Evolutionary conservation across 2,888 invertebrate genomes (phyloP).

Genomic region (Phaedon cochleariae): DNA sequence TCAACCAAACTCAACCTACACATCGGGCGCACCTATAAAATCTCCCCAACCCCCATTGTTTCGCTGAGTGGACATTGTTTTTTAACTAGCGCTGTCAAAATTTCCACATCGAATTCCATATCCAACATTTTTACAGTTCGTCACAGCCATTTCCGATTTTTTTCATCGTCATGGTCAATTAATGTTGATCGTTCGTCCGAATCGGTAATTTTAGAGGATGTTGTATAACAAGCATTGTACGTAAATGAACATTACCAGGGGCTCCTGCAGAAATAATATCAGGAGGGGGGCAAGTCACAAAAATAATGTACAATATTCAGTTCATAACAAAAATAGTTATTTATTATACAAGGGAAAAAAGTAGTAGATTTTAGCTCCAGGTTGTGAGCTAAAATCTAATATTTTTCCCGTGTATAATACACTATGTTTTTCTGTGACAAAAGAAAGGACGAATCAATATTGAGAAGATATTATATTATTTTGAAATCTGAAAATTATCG

Average conservation of each 20-base stretch:
- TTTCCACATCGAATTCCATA: background rate
- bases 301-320: no score
- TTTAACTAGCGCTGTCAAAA: background rate
- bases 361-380: no score
- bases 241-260: conserved; percentile 19
- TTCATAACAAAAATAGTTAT: no score
- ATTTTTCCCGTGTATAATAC: no score
- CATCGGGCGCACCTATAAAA: background rate
- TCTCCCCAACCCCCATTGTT: background rate
- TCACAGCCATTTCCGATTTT: conserved; percentile 37
- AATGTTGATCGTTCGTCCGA: conserved; percentile 31
- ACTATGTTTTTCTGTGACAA: no score
- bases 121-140: background rate
- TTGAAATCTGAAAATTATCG: no score
- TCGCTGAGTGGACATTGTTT: background rate
- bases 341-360: no score
- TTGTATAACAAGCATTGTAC: conserved; percentile 30
- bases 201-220: conserved; percentile 42
- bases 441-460: no score
- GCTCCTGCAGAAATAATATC: no score
- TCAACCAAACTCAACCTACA: background rate
- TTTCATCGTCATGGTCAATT: conserved; percentile 40
- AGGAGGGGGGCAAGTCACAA: no score
- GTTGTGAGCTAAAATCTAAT: no score
- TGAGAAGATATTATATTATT: no score